A percentile compares a stretch with the other conserved stretches of the same genome.
These are phyloP conservation scores for Henicopernis longicauda DNA, from an alignment of 2,113 vertebrate species.

Conservation along the genomic window DNA sequence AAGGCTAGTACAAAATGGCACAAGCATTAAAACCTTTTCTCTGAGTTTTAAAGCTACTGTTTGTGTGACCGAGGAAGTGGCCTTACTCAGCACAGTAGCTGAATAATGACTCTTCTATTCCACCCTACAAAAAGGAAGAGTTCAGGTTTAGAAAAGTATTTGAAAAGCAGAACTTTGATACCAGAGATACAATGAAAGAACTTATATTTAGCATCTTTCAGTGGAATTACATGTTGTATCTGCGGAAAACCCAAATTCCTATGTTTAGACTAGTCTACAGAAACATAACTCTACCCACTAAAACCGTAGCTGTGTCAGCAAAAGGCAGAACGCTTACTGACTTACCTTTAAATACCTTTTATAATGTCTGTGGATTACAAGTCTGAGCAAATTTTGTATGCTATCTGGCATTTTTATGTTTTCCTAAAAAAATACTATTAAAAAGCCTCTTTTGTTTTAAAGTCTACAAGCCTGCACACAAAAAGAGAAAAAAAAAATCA, in stretches of 20 bases:
- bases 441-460: neutral
- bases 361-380: neutral
- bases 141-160: neutral
- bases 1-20: neutral
- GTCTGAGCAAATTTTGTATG: neutral
- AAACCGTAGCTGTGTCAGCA: neutral
- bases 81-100: neutral
- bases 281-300: neutral
- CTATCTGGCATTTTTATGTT: neutral
- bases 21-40: neutral
- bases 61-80: neutral
- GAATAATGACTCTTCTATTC: neutral
- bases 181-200: neutral
- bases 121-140: neutral
- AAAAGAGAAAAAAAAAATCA: neutral
- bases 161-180: neutral
- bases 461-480: neutral
- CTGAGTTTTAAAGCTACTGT: neutral
- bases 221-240: neutral
- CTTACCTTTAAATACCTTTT: neutral
- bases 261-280: neutral
- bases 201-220: neutral
- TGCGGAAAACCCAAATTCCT: neutral
- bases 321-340: neutral
- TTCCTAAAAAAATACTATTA: neutral